Conservation (phyloP, 2,888 invertebrate genomes). For the Helicoverpa assulta region DNA sequence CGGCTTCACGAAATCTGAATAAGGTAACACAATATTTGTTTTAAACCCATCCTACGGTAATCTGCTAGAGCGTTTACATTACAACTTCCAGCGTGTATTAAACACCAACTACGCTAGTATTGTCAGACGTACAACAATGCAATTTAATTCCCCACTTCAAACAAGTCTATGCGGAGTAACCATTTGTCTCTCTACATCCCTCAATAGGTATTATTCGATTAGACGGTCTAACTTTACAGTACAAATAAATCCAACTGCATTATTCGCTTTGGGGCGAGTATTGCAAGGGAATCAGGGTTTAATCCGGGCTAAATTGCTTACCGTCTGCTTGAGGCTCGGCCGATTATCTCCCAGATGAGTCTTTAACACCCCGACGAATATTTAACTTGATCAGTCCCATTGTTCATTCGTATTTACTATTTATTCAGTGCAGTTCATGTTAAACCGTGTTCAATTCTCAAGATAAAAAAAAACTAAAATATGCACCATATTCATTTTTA, state of each 20-base stretch:
- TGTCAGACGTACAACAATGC: constrained; percentile 50
- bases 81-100: constrained; percentile 50
- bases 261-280: constrained; percentile 74
- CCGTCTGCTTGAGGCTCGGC: constrained; percentile 69
- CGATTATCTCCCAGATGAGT: constrained; percentile 70
- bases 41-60: constrained; percentile 39
- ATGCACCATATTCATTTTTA: too few relatives aligned
- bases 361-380: constrained; percentile 65
- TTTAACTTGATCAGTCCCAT: constrained; percentile 69
- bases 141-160: constrained; percentile 64
- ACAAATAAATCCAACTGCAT: constrained; percentile 78
- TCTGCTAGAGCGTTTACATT: constrained; percentile 35
- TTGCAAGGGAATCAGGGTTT: constrained; percentile 75
- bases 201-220: constrained; percentile 77
- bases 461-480: not conserved
- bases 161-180: constrained; percentile 49
- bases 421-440: constrained; percentile 13
- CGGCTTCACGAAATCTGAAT: constrained; percentile 40
- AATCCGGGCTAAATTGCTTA: constrained; percentile 78
- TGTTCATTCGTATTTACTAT: constrained; percentile 30
- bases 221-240: constrained; percentile 69
- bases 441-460: not conserved
- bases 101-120: constrained; percentile 39
- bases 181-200: constrained; percentile 61
- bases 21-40: constrained; percentile 50